Evolutionary conservation across 2,113 vertebrate species (phyloP), one percentile per base, ranked within the genome.

Genomic region (Myanophis thanlyinensis): DNA sequence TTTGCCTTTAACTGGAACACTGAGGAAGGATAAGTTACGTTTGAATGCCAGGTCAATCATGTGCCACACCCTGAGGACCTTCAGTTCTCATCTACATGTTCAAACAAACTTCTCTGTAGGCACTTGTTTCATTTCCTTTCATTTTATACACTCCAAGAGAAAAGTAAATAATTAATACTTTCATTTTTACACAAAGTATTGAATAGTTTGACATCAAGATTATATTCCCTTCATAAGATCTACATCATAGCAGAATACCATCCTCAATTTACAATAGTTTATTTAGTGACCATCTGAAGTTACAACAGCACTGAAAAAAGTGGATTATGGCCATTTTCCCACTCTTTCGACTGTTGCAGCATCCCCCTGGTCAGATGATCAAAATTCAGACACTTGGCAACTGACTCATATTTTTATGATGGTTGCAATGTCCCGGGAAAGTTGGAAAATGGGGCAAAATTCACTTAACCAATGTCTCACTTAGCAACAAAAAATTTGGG

Each of bases 121-220:
- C 53, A 90, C 91, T 94, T 89, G 90, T n/a, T 49, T 12, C 11
- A 93, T 52, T 93, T 95, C 94, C 94, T 94, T 94, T 95, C 93
- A 89, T 0, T 0, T 44, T 85, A 47, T 13, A 27, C 92, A 96
- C 96, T 97, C 96, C 93, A 94, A 95, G 93, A 96, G 95, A 44
- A 97, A 96, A 96, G 92, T 93, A 88, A 93, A 91, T 93, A 94
- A 96, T 94, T 95, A 94, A 96, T 0, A 3, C 53, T 84, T 9
- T 89, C 92, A 93, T 0, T 93, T 91, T 93, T 53, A 46, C 46
- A 44, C 46, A n/a, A n/a, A 85, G 56, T 85, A 85, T 54, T 91
- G 59, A n/a, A n/a, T 59, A 22, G 53, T 85, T 91, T 86, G 90
- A n/a, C 51, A 85, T 52, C 25, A 46, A 54, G 8, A 25, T 11